Evolutionary conservation across 2,113 vertebrate species (phyloP), one percentile per base, ranked within the genome.

Genomic region (Salvator merianae): DNA sequence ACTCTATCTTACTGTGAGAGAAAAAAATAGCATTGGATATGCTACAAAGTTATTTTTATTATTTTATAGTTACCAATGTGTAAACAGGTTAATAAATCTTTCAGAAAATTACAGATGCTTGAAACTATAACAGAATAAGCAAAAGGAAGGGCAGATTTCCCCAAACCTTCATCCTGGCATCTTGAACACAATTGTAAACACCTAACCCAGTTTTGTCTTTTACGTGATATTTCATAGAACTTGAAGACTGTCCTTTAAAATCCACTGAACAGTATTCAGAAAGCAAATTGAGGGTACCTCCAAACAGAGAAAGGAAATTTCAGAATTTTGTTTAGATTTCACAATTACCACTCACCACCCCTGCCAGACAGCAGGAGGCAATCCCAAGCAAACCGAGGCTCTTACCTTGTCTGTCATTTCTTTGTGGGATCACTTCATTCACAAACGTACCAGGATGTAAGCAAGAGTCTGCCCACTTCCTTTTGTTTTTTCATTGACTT

Each of bases 1-100:
- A 82, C 72, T 85, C 89, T 81, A 79, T 91, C 68, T 87, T 22
- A 66, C 77, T 81, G 16, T 73, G 84, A 87, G 62, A 91, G 72
- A 34, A 16, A 24, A n/a, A 47, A 53, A 7, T 75, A 82, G 53
- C 28, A 82, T 7, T 40, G 62, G 65, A 13, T 47, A 71, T 2
- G 1, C 38, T 69, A n/a, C 22, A 79, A 26, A 70, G 65, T 55
- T 1, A 2, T 7, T 73, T 38, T 81, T 86, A 43, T 4, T 18
- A 78, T 36, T 43, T 36, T n/a, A 47, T 76, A 70, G 2, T 70
- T 74, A 83, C 5, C 72, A 88, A 73, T 6, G 50, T 68, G 47
- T 2, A 84, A 87, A 75, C 47, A 9, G 28, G 4, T 69, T 86
- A 66, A 78, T 76, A 8, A 86, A 81, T n/a, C 26, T 75, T 65